These are phyloP conservation scores for Lysandra bellargus DNA, from an alignment of 2,888 invertebrate species.

Conservation along the genomic window DNA sequence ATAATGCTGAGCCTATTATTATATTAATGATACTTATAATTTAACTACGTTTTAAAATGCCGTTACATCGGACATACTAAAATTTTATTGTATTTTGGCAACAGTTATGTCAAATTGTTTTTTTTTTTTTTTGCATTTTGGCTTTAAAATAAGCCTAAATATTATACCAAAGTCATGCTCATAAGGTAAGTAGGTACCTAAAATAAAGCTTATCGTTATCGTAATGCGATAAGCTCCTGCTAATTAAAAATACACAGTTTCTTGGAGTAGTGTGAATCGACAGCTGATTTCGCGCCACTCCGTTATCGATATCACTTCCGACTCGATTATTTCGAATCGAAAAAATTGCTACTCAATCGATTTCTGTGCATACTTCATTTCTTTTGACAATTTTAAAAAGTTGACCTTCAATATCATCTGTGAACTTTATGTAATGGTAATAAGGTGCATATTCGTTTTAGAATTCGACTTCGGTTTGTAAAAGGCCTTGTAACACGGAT, in stretches of 20 bases:
- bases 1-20: conserved; percentile 30
- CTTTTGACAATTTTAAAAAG: conserved; percentile 25
- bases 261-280: conserved; percentile 38
- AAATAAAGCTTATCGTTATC: background rate
- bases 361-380: conserved; percentile 36
- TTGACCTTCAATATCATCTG: background rate
- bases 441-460: background rate
- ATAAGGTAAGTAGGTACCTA: background rate
- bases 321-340: conserved; percentile 47
- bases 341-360: conserved; percentile 42
- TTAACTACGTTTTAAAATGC: conserved; percentile 8
- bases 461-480: background rate
- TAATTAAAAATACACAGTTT: conserved; percentile 15
- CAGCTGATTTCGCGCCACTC: conserved; percentile 42
- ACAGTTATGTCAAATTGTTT: background rate
- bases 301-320: conserved; percentile 41
- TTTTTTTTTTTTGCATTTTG: background rate
- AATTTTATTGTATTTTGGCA: background rate
- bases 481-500: background rate
- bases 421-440: background rate
- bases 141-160: background rate
- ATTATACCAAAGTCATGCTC: too few relatives aligned
- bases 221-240: background rate
- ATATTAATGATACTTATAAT: conserved; percentile 2
- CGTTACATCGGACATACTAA: background rate